These are phyloP conservation scores for Tragelaphus strepsiceros DNA, from an alignment of 2,113 vertebrate genomes.

Conservation along the genomic window DNA sequence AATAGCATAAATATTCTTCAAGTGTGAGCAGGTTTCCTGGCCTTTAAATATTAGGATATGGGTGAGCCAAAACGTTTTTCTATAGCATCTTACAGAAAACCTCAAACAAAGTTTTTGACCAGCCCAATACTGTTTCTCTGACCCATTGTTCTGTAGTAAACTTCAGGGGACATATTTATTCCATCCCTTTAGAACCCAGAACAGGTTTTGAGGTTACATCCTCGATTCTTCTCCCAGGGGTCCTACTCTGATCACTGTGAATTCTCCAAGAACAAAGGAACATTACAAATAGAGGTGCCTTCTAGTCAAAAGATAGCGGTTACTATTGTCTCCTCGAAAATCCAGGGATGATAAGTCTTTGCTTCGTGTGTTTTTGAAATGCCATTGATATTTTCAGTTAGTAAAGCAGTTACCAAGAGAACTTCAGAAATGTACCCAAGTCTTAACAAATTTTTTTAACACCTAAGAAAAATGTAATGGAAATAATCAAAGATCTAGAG, in stretches of 20 bases:
- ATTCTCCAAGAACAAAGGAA: background rate
- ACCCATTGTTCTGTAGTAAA: background rate
- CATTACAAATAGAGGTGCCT: background rate
- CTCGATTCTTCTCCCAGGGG: background rate
- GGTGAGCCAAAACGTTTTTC: background rate
- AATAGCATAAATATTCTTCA: background rate
- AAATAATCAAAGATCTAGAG: background rate
- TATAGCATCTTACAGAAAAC: background rate
- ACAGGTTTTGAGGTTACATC: background rate
- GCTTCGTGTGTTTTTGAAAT: background rate
- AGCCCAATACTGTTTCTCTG: background rate
- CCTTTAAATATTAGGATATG: background rate
- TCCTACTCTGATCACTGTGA: background rate
- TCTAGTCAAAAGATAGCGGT: background rate
- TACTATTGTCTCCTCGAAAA: background rate
- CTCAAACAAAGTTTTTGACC: background rate
- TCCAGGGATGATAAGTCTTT: background rate
- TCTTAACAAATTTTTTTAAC: background rate
- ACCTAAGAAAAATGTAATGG: background rate
- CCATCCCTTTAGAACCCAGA: background rate
- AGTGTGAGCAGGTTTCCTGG: background rate
- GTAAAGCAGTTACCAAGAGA: background rate
- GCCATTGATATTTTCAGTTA: background rate
- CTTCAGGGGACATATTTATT: background rate
- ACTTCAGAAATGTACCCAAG: background rate